Evolutionary conservation across 2,888 invertebrate species (phyloP).

Genomic region (Conomelus anceps): DNA sequence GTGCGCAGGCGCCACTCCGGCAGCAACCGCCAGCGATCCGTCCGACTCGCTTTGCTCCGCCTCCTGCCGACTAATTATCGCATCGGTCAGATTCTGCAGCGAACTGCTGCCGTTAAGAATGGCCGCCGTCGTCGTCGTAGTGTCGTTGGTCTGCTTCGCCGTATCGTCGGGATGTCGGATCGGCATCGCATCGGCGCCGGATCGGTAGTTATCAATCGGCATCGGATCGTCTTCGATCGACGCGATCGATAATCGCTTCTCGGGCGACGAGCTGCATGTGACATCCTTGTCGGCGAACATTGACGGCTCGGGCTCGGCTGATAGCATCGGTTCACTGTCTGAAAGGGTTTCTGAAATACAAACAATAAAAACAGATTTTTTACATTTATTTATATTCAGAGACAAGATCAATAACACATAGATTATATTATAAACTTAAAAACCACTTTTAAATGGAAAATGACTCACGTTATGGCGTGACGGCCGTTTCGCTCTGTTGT

Average conservation of each 20-base stretch:
- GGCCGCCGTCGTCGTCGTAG: neutral
- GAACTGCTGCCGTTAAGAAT: constrained; percentile 52
- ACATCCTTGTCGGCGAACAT: constrained; percentile 24
- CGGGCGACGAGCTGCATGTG: constrained; percentile 26
- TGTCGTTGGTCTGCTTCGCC: too few relatives aligned
- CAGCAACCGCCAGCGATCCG: neutral
- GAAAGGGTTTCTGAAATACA: constrained; percentile 29
- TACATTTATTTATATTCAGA: neutral
- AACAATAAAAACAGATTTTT: neutral
- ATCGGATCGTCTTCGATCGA: constrained; percentile 29
- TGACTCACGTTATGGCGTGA: too few relatives aligned
- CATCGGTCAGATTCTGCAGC: constrained; percentile 68
- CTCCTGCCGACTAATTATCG: constrained; percentile 65
- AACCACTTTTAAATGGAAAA: too few relatives aligned
- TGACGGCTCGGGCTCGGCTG: constrained; percentile 30
- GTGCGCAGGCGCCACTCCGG: neutral
- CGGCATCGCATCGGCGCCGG: too few relatives aligned
- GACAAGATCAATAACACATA: too few relatives aligned
- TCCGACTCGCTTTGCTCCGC: constrained; percentile 46
- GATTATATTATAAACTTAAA: too few relatives aligned
- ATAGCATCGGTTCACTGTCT: constrained; percentile 29
- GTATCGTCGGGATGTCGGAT: too few relatives aligned
- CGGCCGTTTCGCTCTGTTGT: too few relatives aligned
- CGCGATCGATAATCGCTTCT: constrained; percentile 30
- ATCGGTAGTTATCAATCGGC: constrained; percentile 1